Conservation (phyloP, 2,113 vertebrate species). For the Poeciliopsis occidentalis region DNA sequence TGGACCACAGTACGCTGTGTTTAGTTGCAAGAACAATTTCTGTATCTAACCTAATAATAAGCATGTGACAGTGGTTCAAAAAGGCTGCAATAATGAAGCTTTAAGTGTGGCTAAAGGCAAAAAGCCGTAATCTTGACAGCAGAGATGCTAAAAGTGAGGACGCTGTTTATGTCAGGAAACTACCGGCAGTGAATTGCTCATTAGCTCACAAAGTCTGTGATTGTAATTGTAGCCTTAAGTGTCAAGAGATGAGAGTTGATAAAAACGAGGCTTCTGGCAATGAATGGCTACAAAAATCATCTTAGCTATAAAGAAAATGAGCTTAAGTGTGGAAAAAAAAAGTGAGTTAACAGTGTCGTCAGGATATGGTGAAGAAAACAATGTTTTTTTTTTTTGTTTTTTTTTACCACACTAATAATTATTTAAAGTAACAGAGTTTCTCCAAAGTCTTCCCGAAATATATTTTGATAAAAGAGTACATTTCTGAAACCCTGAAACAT, state of each 20-base stretch:
- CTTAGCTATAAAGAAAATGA: constrained; percentile 49
- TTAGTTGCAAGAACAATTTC: constrained; percentile 12
- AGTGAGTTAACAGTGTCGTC: constrained; percentile 46
- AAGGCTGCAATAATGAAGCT: constrained; percentile 13
- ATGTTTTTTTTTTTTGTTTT: background rate
- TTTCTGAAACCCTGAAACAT: too few relatives aligned
- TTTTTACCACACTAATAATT: constrained; percentile 7
- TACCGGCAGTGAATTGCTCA: constrained; percentile 47
- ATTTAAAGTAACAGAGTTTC: background rate
- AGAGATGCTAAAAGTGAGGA: constrained; percentile 8
- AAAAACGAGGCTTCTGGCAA: constrained; percentile 52
- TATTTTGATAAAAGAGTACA: background rate
- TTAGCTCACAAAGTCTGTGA: constrained; percentile 46
- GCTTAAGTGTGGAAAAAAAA: constrained; percentile 35
- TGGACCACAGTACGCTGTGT: constrained; percentile 23
- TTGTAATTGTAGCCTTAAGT: constrained; percentile 61
- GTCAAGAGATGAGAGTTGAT: constrained; percentile 47
- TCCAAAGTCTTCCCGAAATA: background rate
- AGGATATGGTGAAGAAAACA: constrained; percentile 23
- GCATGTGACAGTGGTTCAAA: constrained; percentile 28
- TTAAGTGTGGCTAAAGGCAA: constrained; percentile 30
- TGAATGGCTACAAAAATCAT: constrained; percentile 44
- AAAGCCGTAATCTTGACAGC: constrained; percentile 4
- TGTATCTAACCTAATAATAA: constrained; percentile 9
- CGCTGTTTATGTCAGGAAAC: constrained; percentile 42